These are phyloP conservation scores for Chelmon rostratus DNA, from an alignment of 2,797 vertebrate genomes.

Conservation along the genomic window DNA sequence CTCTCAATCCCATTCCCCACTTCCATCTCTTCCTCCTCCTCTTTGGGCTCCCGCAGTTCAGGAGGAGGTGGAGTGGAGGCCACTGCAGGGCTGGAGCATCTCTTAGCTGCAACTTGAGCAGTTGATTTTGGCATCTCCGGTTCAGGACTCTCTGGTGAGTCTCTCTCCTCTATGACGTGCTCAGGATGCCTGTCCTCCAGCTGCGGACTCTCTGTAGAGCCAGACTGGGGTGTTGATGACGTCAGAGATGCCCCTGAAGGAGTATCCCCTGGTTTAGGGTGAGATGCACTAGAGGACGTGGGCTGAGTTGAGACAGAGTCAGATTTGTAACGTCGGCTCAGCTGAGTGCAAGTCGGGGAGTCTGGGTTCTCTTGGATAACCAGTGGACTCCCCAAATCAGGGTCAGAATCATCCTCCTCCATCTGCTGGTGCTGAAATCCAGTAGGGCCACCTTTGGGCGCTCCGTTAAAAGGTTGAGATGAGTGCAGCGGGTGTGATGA, in stretches of 20 bases:
- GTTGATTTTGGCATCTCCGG: constrained; percentile 85
- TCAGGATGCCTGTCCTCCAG: constrained; percentile 85
- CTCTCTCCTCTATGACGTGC: constrained; percentile 88
- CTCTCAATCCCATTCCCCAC: constrained; percentile 81
- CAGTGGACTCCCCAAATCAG: constrained; percentile 82
- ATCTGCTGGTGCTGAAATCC: constrained; percentile 80
- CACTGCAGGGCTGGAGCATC: constrained; percentile 81
- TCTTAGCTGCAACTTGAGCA: constrained; percentile 76
- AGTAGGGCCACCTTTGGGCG: constrained; percentile 73
- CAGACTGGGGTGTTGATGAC: constrained; percentile 77
- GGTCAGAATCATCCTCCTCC: constrained; percentile 76
- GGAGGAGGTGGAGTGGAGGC: constrained; percentile 83
- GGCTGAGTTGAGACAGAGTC: constrained; percentile 80
- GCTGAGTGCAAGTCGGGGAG: constrained; percentile 83
- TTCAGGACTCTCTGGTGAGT: constrained; percentile 89
- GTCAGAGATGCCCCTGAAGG: constrained; percentile 78
- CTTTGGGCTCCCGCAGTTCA: constrained; percentile 87
- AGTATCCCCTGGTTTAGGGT: constrained; percentile 85
- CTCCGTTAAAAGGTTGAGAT: constrained; percentile 85
- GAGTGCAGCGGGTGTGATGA: constrained; percentile 81
- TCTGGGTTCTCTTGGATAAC: constrained; percentile 85
- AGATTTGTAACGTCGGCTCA: constrained; percentile 83
- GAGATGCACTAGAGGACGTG: constrained; percentile 70
- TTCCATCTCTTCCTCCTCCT: constrained; percentile 89
- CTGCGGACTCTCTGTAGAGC: constrained; percentile 77